Evolutionary conservation across 2,888 invertebrate genomes (phyloP), one percentile per base, ranked within the genome.

Genomic region (Caenorhabditis becei): DNA sequence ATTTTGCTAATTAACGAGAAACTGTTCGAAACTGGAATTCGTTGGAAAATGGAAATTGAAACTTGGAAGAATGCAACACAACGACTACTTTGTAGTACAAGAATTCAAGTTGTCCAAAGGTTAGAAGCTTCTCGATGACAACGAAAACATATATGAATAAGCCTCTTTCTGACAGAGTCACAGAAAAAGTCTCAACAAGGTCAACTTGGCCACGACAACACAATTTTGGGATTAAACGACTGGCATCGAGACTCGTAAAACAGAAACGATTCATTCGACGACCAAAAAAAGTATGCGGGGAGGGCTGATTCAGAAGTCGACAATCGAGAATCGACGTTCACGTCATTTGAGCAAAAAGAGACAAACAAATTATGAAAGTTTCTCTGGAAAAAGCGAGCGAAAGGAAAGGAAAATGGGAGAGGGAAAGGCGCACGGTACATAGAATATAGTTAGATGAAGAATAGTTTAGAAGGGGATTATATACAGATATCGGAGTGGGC

Each of bases 261-360:
- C 58, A 51, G 72, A 72, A 65, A 74, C 74, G 74, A 74, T 74
- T 74, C 74, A 74, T 74, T 74, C 74, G 74, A 65, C 59, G 49
- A 59, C 49, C 47, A 28, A 62, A 54, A 53, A 32, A 41, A 32
- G 16, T 18, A 56, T 10, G 32, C 18, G n/a, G 18, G 5, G 11
- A 28, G 28, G 18, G 65, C 24, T 56, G 58, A 58, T 65, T 44
- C 59, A 51, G 62, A 44, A 71, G 61, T 44, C 24, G 28, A 58
- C 41, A 26, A 61, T 59, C 41, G 41, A 41, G 11, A 41, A 41
- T 41, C 41, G 41, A 41, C 41, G 41, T 41, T 14, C 41, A 41
- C 41, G 41, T 41, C 18, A 41, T 20, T 74, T 74, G 74, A 74
- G 74, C 74, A 74, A 63, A 65, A 54, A 54, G 26, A 16, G 35